Evolutionary conservation across 2,113 vertebrate genomes (phyloP).

Genomic region (Phylloscopus whistleri): DNA sequence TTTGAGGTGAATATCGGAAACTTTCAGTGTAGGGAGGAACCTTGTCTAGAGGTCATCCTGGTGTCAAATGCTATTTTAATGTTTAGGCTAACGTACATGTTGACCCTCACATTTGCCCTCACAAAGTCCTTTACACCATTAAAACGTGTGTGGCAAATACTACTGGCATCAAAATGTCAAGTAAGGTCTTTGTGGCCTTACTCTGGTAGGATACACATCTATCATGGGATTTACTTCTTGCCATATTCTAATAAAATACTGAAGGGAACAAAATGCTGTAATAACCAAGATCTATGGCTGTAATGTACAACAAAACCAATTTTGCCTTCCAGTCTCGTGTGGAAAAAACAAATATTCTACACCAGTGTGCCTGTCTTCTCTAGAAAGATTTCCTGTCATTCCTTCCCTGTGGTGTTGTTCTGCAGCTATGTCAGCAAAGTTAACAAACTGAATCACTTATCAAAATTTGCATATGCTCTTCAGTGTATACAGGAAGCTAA

Average conservation of each 20-base stretch:
- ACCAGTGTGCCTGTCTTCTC: accelerated
- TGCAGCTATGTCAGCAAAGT: neutral
- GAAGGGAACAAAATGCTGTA: neutral
- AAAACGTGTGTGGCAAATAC: neutral
- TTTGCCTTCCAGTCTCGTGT: neutral
- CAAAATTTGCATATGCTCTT: neutral
- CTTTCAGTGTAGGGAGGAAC: neutral
- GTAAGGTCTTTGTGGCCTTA: neutral
- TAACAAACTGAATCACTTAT: neutral
- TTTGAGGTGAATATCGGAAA: neutral
- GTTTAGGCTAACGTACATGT: neutral
- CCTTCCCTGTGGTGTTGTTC: neutral
- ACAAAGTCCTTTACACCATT: neutral
- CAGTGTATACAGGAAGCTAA: neutral
- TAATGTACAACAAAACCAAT: neutral
- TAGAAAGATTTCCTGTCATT: neutral
- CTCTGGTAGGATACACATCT: neutral
- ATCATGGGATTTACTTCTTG: neutral
- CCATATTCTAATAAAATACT: neutral
- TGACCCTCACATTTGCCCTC: neutral
- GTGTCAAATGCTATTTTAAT: neutral
- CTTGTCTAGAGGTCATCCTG: neutral
- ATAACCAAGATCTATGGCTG: neutral
- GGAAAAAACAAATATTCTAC: neutral
- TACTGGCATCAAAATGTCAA: neutral